These are phyloP conservation scores for Lagocephalus sceleratus DNA, from an alignment of 2,797 vertebrate genomes.

Conservation along the genomic window DNA sequence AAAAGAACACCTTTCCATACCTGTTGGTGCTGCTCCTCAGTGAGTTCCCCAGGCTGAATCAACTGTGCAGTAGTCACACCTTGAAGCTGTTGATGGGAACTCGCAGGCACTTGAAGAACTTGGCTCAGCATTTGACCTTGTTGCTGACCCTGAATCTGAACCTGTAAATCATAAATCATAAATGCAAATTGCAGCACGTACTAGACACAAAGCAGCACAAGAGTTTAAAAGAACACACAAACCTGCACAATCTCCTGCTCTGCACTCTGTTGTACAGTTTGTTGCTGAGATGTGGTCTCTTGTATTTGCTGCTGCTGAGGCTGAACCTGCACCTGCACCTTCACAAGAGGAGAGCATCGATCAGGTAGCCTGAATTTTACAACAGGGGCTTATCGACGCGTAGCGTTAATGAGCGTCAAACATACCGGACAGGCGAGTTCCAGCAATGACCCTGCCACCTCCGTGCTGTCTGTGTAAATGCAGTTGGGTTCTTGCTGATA, in stretches of 20 bases:
- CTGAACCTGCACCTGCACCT: slow-evolving; percentile 94
- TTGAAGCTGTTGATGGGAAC: slow-evolving; percentile 86
- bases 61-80: slow-evolving; percentile 84
- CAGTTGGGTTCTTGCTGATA: slow-evolving; percentile 93
- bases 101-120: slow-evolving; percentile 86
- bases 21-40: slow-evolving; percentile 94
- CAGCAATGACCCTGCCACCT: slow-evolving; percentile 93
- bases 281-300: slow-evolving; percentile 83
- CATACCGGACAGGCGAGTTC: slow-evolving; percentile 95
- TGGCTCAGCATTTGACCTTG: slow-evolving; percentile 87
- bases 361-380: slow-evolving; percentile 1
- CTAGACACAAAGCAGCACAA: not conserved
- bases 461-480: slow-evolving; percentile 95
- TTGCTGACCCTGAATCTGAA: slow-evolving; percentile 83
- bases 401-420: not conserved
- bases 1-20: slow-evolving; percentile 30
- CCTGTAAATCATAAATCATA: not conserved
- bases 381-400: not conserved
- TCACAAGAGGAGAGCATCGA: slow-evolving; percentile 11
- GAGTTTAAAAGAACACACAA: slow-evolving; percentile 1
- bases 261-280: slow-evolving; percentile 80
- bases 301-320: slow-evolving; percentile 86
- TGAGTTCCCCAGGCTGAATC: slow-evolving; percentile 92
- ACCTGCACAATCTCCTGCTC: slow-evolving; percentile 94
- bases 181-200: not conserved